Percentiles rank a stretch among this genome's conserved stretches.
These are phyloP conservation scores for Nephrotoma guestfalica DNA, from an alignment of 2,888 invertebrate genomes.

Conservation along the genomic window DNA sequence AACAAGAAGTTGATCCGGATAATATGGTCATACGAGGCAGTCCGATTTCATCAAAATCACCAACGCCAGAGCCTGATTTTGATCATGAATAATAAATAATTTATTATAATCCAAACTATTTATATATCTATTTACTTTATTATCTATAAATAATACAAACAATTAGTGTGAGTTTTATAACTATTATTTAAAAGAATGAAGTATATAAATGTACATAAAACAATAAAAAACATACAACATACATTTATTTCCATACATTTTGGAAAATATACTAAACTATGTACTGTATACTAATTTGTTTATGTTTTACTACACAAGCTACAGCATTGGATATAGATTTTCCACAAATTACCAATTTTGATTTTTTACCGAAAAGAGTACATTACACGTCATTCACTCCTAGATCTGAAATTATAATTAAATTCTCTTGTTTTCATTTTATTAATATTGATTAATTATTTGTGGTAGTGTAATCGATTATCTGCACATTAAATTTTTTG, in stretches of 20 bases:
- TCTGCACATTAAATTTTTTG: not conserved
- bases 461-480: not conserved
- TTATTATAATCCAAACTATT: not conserved
- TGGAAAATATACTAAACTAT: not conserved
- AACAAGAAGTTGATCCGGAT: slow-evolving; percentile 31
- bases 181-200: not conserved
- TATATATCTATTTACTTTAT: not conserved
- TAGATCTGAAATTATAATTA: not conserved
- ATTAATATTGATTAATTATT: not conserved
- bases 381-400: not conserved
- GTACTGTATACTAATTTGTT: not conserved
- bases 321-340: not conserved
- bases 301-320: not conserved
- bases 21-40: slow-evolving; percentile 24
- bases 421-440: not conserved
- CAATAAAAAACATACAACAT: not conserved
- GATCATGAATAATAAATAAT: slow-evolving; percentile 5
- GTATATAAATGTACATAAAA: not conserved
- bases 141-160: not conserved
- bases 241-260: not conserved
- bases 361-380: not conserved
- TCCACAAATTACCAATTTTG: not conserved
- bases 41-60: slow-evolving; percentile 21
- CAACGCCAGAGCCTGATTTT: slow-evolving; percentile 15
- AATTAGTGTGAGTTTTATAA: not conserved